These are phyloP conservation scores for Poecilia picta DNA, from an alignment of 2,797 vertebrate species.

Conservation along the genomic window DNA sequence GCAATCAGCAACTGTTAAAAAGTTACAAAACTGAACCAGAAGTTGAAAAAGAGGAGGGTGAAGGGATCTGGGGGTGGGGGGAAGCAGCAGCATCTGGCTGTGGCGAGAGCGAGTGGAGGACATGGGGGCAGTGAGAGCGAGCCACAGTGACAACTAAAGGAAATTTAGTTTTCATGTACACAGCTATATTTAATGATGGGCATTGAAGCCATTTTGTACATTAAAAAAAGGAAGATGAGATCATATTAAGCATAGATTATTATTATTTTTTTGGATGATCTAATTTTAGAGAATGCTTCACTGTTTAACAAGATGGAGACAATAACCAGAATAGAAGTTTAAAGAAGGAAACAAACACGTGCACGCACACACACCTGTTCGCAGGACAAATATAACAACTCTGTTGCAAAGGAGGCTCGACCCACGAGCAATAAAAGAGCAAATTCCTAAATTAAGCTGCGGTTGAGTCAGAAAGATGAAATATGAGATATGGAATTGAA, in stretches of 20 bases:
- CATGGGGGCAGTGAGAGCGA: constrained; percentile 24
- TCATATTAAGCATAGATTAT: neutral
- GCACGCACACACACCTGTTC: constrained; percentile 54
- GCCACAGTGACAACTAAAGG: neutral
- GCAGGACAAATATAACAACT: constrained; percentile 1
- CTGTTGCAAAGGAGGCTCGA: neutral
- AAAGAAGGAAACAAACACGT: constrained; percentile 26
- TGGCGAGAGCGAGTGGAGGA: constrained; percentile 41
- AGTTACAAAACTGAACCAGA: constrained; percentile 74
- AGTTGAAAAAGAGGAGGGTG: constrained; percentile 44
- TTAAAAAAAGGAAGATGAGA: neutral
- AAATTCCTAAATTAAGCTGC: constrained; percentile 13
- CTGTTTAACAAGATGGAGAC: constrained; percentile 5
- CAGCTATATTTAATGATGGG: neutral
- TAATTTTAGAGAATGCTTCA: neutral
- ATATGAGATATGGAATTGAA: constrained; percentile 17
- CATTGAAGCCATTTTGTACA: neutral
- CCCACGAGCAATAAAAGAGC: neutral
- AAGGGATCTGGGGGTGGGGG: neutral
- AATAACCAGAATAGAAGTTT: constrained; percentile 2
- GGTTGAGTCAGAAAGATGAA: constrained; percentile 20
- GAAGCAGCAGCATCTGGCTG: constrained; percentile 66
- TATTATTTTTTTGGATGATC: neutral
- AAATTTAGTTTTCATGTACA: neutral
- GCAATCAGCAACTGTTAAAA: constrained; percentile 75